Base-by-base conservation (phyloP, 2,888 invertebrate species). In the Coecobrya sp. region DNA sequence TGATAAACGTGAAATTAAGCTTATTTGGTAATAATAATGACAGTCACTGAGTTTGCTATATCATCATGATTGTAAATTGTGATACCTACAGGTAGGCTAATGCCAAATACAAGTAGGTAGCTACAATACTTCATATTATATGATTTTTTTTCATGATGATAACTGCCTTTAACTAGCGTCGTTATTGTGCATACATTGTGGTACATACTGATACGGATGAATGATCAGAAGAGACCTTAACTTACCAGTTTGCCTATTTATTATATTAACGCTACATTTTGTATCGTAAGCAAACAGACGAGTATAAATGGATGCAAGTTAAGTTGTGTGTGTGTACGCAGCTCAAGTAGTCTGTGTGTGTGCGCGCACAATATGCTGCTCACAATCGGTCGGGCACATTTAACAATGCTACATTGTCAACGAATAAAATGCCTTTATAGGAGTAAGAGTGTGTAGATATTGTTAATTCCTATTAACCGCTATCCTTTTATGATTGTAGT, bases 1-100 rank as follows among this genome's bases (percentile, higher is more conserved):
- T 85, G 85, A 68, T 45, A 65, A 85, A 68, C 85, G 68, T 85
- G 85, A 85, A 85, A 68, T 85, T 68, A 85, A 85, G 70, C 52
- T 65, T 13, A 86, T 52, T 70, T 70, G 49, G 25, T 76, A 49
- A 76, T 49, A 76, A 76, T 76, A 49, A 76, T 49, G 25, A 30
- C 49, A 76, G 76, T 86, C 36, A 19, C 25, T 36, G 82, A 76
- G 55, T n/a, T 52, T 52, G 52, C 27, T 79, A 7, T 49, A 59
- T 59, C 13, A 59, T 19, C 2, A 59, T 59, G 8, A 8, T 59
- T 55, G 27, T 13, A 16, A n/a, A 68, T 27, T 25, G 7, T 36
- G 36, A 30, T n/a, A 36, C n/a, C 36, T 42, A 73, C 42, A 55
- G 30, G 25, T 22, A 22, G 49, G 49, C 11, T 4, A 49, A 49